A percentile compares a stretch with the other conserved stretches of the same genome.
These are phyloP conservation scores for Fragum whitleyi DNA, from an alignment of 2,888 invertebrate genomes.

Conservation along the genomic window DNA sequence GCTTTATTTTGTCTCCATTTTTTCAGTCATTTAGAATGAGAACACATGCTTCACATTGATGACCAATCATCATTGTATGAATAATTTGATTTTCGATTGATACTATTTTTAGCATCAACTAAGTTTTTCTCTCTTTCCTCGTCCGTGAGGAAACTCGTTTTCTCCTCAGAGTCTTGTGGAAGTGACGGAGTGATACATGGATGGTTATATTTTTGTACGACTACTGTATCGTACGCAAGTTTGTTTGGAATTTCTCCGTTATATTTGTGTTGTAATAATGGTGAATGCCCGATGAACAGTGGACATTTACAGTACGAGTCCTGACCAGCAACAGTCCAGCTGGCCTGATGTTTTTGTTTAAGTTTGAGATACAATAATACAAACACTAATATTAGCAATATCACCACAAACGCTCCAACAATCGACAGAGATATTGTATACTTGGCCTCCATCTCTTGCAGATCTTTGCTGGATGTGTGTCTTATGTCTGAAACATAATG, in stretches of 20 bases:
- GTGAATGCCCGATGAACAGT: conserved; percentile 55
- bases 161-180: conserved; percentile 49
- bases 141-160: conserved; percentile 41
- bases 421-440: conserved; percentile 69
- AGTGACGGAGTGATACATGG: conserved; percentile 51
- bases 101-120: conserved; percentile 37
- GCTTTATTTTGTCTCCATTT: neutral
- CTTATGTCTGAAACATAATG: neutral
- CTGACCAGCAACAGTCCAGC: conserved; percentile 63
- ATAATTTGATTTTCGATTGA: conserved; percentile 47
- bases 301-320: conserved; percentile 65
- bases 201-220: conserved; percentile 53
- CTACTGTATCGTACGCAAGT: conserved; percentile 50
- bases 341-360: conserved; percentile 62
- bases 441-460: conserved; percentile 61
- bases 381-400: conserved; percentile 67
- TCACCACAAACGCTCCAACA: conserved; percentile 63
- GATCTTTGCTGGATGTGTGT: conserved; percentile 8
- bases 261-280: conserved; percentile 59
- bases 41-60: conserved; percentile 13
- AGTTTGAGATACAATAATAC: conserved; percentile 66
- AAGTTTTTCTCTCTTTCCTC: conserved; percentile 30
- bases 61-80: conserved; percentile 48
- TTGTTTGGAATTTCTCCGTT: conserved; percentile 58
- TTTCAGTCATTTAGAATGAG: neutral